Base-by-base conservation (phyloP, 2,113 vertebrate genomes). In the Melanotaenia duboulayi region DNA sequence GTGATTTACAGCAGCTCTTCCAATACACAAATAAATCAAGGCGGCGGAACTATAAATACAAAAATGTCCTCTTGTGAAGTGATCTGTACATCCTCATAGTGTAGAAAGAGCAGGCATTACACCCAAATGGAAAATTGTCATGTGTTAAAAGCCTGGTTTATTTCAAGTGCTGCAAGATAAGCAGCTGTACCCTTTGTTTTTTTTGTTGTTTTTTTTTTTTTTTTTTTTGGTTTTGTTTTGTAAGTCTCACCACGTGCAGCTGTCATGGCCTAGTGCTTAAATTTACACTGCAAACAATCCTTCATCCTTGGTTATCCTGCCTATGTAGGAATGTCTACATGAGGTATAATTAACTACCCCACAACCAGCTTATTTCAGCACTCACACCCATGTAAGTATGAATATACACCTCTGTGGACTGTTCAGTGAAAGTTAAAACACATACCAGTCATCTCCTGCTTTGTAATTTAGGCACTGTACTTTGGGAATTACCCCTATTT, bases 391-490 rank as follows among this genome's bases (percentile, higher is more conserved):
- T 76, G 50, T 58, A 66, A 42, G 48, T 59, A 32, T 61, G 14
- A 20, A 23, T 23, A n/a, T 24, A 67, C 67, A 49, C 52, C 48
- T 59, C 14, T 60, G 78, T 70, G 46, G 49, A 68, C 54, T 61
- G 23, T 66, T 75, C 23, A 72, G 87, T 61, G 80, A 90, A 90
- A 90, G 89, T 87, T 37, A 28, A 65, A 46, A 10, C 51, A 57
- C 48, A 4, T 75, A 66, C 76, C 55, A 77, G 37, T 76, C 69
- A 67, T 7, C 28, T 51, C 39, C 54, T 80, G 55, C 78, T 75
- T 79, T 88, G 70, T 87, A 86, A 92, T 93, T 89, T 77, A 57
- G 50, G 58, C 49, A 65, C 60, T 35, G 49, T 83, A 49, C 65
- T 82, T 59, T 69, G 65, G 70, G 65, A 88, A 86, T 87, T 44